Base-by-base conservation (phyloP, 2,888 invertebrate genomes). In the Papilio demoleus region DNA sequence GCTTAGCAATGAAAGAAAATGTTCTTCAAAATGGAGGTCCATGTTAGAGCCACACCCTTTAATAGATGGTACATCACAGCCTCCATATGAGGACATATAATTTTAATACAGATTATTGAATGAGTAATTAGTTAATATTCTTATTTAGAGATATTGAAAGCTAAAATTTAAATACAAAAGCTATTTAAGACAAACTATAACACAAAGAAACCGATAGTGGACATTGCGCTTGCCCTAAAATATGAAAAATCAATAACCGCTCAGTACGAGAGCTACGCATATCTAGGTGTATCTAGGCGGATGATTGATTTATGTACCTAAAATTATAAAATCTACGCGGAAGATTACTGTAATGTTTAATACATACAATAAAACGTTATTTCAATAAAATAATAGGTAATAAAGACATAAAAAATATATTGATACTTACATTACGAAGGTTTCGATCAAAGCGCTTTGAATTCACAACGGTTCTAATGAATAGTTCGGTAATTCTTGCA, bases 381-480 rank as follows among this genome's bases (percentile, higher is more conserved):
- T 56, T 56, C 31, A 31, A 17, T 31, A 12, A 4, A 31, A 17
- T 9, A 56, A 27, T 31, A 0, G 8, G 3, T 14, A 45, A 45
- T 11, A 45, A 22, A 31, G 4, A 31, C 8, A 31, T 17, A 24
- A 1, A 31, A 31, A 9, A 56, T 31, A 56, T 38, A 45, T 62
- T 5, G 38, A 60, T 14, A 45, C 11, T 71, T 82, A 90, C 91
- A 87, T 92, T 88, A 22, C 85, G 82, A 66, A 92, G 83, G 74
- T 92, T 83, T 62, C 87, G 87, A 73, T 92, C 91, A 70, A 91
- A 92, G 74, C 90, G 81, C 74, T 88, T 91, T 1, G 92, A 90
- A 0, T 86, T 80, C 9, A 88, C 86, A 31, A 92, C 76, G 0
- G 84, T 85, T 82, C 88, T 90, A 6, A 83, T 85, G 72, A 92